Base-by-base conservation (phyloP, 2,888 invertebrate species). In the Conus canariensis region DNA sequence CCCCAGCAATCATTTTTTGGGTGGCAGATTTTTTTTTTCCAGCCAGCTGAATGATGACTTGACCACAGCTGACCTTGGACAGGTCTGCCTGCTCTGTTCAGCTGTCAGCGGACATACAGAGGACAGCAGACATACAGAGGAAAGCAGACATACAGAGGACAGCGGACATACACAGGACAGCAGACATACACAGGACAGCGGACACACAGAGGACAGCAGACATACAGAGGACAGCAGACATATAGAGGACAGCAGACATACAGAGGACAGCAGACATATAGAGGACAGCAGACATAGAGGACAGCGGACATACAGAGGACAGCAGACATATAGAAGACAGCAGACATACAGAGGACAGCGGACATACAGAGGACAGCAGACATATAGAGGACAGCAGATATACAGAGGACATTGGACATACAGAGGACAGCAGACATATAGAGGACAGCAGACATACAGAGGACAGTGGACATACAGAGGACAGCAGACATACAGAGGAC, bases 61-160 rank as follows among this genome's bases (percentile, higher is more conserved):
- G 45, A 45, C 45, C 45, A 45, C 45, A 45, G 45, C 45, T 45
- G 45, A 45, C 45, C 2, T 3, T 45, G 45, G 45, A 45, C 45
- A 45, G 45, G 45, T 45, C 45, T 45, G 45, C 45, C 45, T 4
- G 45, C 45, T 45, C 45, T 45, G 45, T 45, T 45, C 45, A 45
- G 45, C 45, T 45, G 45, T 45, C 45, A 45, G 45, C 4, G 45
- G 45, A 45, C 45, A 45, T 7, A 77, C 10, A 25, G 77, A 77
- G 25, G 25, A 9, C 22, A 67, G 64, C 16, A 64, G 87, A 64
- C n/a, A 87, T 22, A 87, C 9, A 87, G 90, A 90, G 85, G 67
- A 67, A 3, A 67, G 60, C 30, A n/a, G 87, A 67, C 58, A 67
- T 25, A 87, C 19, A 45, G 64, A 67, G 87, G 67, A 67, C 30